Evolutionary conservation across 2,797 vertebrate species (phyloP).

Genomic region (Phataginus tetradactyla): DNA sequence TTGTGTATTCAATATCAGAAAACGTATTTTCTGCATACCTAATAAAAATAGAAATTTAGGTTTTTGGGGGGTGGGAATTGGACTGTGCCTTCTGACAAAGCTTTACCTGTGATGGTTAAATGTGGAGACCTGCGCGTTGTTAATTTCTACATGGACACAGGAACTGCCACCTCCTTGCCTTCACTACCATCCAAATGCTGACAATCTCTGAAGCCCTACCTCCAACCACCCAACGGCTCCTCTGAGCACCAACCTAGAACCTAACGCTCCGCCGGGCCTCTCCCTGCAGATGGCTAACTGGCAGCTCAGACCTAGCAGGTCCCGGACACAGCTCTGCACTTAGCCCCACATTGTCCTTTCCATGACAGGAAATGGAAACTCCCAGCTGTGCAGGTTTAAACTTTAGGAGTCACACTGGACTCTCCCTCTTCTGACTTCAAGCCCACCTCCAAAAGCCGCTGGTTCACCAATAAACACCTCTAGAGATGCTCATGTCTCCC

Average conservation of each 20-base stretch:
- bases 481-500: no score
- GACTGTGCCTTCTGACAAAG: not conserved
- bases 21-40: not conserved
- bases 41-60: not conserved
- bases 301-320: not conserved
- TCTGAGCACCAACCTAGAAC: not conserved
- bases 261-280: not conserved
- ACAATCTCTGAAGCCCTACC: not conserved
- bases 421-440: not conserved
- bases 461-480: not conserved
- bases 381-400: not conserved
- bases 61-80: no score
- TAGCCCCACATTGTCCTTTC: not conserved
- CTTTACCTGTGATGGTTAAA: not conserved
- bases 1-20: not conserved
- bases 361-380: not conserved
- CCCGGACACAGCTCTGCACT: no score
- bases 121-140: rapidly evolving
- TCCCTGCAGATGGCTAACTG: rapidly evolving
- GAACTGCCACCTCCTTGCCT: not conserved
- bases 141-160: rapidly evolving
- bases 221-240: not conserved
- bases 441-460: not conserved
- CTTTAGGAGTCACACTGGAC: not conserved
- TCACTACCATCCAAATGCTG: not conserved